Evolutionary conservation across 2,113 vertebrate species (phyloP).

Genomic region (Gavia stellata): DNA sequence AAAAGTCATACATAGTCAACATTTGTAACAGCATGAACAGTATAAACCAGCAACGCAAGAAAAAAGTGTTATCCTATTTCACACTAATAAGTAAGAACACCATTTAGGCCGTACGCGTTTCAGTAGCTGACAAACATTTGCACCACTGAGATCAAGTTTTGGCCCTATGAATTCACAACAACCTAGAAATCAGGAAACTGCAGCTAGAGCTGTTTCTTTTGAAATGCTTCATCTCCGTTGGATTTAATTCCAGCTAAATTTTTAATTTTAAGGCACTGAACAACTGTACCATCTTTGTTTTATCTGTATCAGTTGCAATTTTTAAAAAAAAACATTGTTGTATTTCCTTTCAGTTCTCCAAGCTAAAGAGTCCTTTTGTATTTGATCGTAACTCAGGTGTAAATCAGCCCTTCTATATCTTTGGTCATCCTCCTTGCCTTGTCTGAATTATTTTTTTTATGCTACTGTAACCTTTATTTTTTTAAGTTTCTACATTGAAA

Average conservation of each 20-base stretch:
- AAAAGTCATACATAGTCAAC: neutral
- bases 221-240: neutral
- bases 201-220: neutral
- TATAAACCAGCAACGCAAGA: neutral
- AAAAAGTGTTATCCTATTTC: neutral
- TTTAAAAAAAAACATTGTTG: neutral
- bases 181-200: neutral
- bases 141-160: neutral
- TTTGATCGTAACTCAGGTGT: neutral
- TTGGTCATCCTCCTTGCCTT: neutral
- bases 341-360: neutral
- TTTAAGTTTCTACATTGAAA: neutral
- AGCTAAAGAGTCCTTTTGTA: neutral
- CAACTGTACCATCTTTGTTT: accelerated
- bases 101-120: neutral
- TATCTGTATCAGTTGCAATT: neutral
- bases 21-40: neutral
- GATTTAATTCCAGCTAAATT: neutral
- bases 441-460: too few species aligned
- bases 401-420: neutral
- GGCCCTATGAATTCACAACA: neutral
- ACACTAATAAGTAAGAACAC: neutral
- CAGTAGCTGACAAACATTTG: neutral
- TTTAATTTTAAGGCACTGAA: neutral
- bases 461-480: neutral